Evolutionary conservation across 2,888 invertebrate species (phyloP), one percentile per base, ranked within the genome.

Genomic region (Himalopsyche japonica): DNA sequence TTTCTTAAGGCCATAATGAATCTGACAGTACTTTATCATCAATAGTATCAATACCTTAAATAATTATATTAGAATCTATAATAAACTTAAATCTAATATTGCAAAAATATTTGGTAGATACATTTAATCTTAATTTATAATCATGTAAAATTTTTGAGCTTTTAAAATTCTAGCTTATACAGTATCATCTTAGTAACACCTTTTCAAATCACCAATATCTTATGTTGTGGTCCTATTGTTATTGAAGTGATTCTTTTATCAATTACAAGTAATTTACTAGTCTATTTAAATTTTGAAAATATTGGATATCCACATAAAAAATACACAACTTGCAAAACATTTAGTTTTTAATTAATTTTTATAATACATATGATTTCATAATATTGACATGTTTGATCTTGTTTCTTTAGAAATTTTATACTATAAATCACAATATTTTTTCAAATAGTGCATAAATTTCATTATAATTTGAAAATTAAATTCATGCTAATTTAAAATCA

Each of bases 81-180:
- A 80, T 49, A 81, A 79, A 76, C 64, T 82, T 84, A 84, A 30
- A 79, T 47, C 82, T 85, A 86, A 64, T 86, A 85, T 85, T 86
- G 86, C 85, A 86, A 43, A 81, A 76, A 78, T 64, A 32, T 81
- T 83, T 84, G 86, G 86, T 86, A 85, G 37, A 37, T 80, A 81
- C 37, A 77, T 79, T 82, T 83, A 85, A 15, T 43, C 12, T 43
- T 43, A 10, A 64, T 49, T 81, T 81, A 79, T 20, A 3, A 57
- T 57, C 57, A 57, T 57, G 20, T 20, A n/a, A 49, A 49, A n/a
- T 20, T 20, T 20, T 49, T 57, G 57, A 57, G 20, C 57, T 10
- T 10, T 7, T 57, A 57, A 20, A n/a, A 7, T 6, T 24, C 57
- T 57, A 57, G 15, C 57, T 57, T 57, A 57, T 20, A 57, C 8